Base-by-base conservation (phyloP, 1,140 invertebrate genomes). In the Hormaphis cornu region DNA sequence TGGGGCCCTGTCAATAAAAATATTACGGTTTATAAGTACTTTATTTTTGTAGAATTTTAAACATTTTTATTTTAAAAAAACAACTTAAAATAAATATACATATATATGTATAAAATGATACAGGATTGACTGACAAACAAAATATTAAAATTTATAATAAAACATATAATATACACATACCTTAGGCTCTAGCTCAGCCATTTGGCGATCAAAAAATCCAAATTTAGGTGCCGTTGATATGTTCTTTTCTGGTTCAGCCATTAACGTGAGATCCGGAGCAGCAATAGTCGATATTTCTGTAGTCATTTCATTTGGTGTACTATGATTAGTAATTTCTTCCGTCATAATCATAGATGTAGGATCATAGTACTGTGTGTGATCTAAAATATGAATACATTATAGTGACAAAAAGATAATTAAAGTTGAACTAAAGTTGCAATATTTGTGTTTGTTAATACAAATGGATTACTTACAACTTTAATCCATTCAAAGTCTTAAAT, bases 141-240 rank as follows among this genome's bases (percentile, higher is more conserved):
- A 44, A 18, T 7, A 44, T 44, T 44, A 44, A 2, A 14, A 44
- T 3, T 16, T 44, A n/a, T 2, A 12, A 1, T 3, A 28, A 26
- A 14, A 59, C 26, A 42, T 59, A 52, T 26, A 3, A 28, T 28
- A 52, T 50, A 42, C 4, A 28, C n/a, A 48, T 48, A 66, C 44
- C 20, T 50, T 50, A 22, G 61, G 61, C 10, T 66, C 61, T 1
- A 66, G 16, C n/a, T 66, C 61, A n/a, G 61, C 61, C 61, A 66
- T 66, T 66, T 66, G 61, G 24, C 61, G 40, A 20, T 50, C 61
- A 16, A 33, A 66, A 50, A 66, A 66, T 33, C 61, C 61, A 66
- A 50, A 66, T 48, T 66, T 66, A 10, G 61, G 18, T 66, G 48
- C 44, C 16, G 61, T 66, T 24, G 61, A 66, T 33, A 66, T 48